phyloP scores from a whole-genome alignment of 30 jellyfish, hydroid and myxozoan species.

The Chironex yamaguchii region DNA sequence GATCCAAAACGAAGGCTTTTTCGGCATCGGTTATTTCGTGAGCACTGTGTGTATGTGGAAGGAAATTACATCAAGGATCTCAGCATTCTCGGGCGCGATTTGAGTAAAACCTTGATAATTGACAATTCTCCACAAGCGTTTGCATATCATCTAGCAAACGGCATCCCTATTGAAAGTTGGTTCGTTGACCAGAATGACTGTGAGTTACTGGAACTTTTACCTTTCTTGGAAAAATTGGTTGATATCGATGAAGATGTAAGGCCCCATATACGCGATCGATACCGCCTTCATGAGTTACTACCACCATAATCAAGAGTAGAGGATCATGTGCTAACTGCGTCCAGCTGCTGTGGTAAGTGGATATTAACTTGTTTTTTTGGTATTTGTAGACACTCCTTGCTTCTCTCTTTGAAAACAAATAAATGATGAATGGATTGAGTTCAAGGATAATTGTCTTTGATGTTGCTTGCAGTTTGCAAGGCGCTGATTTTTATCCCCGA shows the following conservation, averaged over 20 bases:
- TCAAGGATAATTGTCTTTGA: too few species aligned
- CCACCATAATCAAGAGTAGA: conserved; percentile 58
- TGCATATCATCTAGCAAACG: conserved; percentile 96
- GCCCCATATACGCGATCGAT: conserved; percentile 97
- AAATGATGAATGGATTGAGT: too few species aligned
- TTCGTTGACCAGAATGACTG: conserved; percentile 95
- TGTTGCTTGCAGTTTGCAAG: too few species aligned
- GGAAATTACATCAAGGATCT: conserved; percentile 97
- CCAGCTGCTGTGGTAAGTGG: too few species aligned
- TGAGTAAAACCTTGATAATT: conserved; percentile 86
- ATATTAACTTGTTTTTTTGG: too few species aligned
- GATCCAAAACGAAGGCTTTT: conserved; percentile 90
- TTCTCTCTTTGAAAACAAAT: too few species aligned
- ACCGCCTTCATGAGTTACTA: conserved; percentile 93
- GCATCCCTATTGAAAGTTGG: conserved; percentile 98
- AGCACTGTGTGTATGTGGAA: conserved; percentile 92
- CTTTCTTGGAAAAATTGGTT: conserved; percentile 91
- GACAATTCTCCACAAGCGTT: conserved; percentile 99
- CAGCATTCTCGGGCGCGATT: conserved; percentile 91
- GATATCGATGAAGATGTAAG: conserved; percentile 94
- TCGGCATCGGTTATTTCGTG: conserved; percentile 95
- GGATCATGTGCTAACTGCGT: too few species aligned
- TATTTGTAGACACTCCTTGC: too few species aligned
- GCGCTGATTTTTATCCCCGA: too few species aligned
- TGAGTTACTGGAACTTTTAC: conserved; percentile 89